Evolutionary conservation across 2,797 vertebrate genomes (phyloP).

Genomic region (Coregonus ussuriensis): DNA sequence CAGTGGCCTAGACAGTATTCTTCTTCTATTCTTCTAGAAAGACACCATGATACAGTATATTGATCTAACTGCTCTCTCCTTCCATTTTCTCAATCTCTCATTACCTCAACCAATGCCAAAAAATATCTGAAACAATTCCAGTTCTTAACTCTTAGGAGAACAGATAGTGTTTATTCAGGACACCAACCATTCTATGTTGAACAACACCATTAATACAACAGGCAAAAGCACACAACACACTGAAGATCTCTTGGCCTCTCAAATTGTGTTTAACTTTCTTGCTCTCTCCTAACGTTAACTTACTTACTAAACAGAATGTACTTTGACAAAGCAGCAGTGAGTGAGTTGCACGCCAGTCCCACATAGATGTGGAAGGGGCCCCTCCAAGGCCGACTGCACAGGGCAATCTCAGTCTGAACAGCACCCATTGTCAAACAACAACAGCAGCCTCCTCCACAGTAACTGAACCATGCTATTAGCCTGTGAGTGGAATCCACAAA

Average conservation of each 20-base stretch:
- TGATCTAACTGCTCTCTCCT: neutral
- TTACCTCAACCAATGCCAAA: neutral
- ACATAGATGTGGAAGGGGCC: conserved; percentile 54
- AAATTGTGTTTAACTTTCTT: neutral
- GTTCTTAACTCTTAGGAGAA: neutral
- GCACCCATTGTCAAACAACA: conserved; percentile 55
- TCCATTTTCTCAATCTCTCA: neutral
- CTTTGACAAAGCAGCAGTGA: conserved; percentile 40
- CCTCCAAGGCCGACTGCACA: conserved; percentile 48
- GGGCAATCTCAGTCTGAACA: conserved; percentile 44
- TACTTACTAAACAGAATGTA: neutral
- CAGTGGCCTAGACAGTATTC: no score
- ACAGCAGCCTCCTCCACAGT: conserved; percentile 14
- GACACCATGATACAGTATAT: neutral
- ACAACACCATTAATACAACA: neutral
- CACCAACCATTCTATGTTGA: neutral
- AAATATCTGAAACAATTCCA: neutral
- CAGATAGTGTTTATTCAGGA: no score
- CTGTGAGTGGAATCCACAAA: conserved; percentile 25
- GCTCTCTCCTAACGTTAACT: neutral
- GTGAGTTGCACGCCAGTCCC: conserved; percentile 63
- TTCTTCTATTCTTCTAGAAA: neutral
- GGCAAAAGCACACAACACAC: no score
- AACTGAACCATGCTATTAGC: conserved; percentile 7
- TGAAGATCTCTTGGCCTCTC: no score